These are phyloP conservation scores for Hycleus phaleratus DNA, from an alignment of 1,140 invertebrate species.

Conservation along the genomic window DNA sequence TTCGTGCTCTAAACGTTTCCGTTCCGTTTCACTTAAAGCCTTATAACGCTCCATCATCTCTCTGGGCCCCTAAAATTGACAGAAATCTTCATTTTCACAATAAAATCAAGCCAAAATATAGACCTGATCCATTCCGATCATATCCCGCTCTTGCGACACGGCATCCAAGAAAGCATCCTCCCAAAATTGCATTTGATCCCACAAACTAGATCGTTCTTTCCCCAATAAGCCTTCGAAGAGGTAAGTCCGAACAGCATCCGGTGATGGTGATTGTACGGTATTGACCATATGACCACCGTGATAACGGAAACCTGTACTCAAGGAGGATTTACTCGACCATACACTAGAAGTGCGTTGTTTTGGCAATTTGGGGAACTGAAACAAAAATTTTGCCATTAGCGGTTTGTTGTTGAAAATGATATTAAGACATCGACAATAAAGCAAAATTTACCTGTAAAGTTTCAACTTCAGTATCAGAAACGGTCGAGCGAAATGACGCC, in stretches of 20 bases:
- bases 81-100: neutral
- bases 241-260: conserved; percentile 80
- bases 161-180: conserved; percentile 98
- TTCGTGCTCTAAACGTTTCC: conserved; percentile 94
- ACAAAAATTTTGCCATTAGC: conserved; percentile 11
- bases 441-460: conserved; percentile 66
- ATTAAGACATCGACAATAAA: neutral
- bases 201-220: conserved; percentile 69
- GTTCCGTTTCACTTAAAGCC: conserved; percentile 85
- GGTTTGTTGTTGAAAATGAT: neutral
- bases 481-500: conserved; percentile 72
- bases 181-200: conserved; percentile 99
- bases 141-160: conserved; percentile 96
- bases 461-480: conserved; percentile 90
- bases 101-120: neutral
- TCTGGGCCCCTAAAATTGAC: conserved; percentile 60
- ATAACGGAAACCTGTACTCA: conserved; percentile 82
- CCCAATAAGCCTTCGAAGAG: conserved; percentile 78
- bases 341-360: conserved; percentile 78
- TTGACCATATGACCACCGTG: conserved; percentile 81
- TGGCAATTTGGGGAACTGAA: conserved; percentile 54
- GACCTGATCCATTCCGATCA: conserved; percentile 97
- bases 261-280: conserved; percentile 72
- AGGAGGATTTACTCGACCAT: conserved; percentile 87
- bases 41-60: conserved; percentile 99